Evolutionary conservation across 30 jellyfish, hydroid and myxozoan species (phyloP), one percentile per base, ranked within the genome.

Genomic region (Turritopsis rubra): DNA sequence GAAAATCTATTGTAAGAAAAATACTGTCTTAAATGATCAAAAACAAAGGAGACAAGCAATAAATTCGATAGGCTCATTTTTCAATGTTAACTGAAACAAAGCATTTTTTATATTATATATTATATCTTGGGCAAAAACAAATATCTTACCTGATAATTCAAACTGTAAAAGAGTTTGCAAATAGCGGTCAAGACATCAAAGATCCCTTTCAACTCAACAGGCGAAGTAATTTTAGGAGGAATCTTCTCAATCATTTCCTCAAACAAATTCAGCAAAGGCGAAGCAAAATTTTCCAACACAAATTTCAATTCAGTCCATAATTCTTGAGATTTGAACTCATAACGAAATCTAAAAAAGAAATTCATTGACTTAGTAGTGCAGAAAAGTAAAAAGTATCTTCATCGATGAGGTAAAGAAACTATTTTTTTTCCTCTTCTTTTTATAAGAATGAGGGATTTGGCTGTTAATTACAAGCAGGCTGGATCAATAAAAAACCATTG

Each of bases 241-340:
- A 85, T 86, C 29, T 76, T 83, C 17, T 65, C 87, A 74, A 86
- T 86, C 81, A 86, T 73, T 71, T 82, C 98, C 90, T 92, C 98
- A 76, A 88, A 92, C 25, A 92, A 85, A 18, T 81, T 83, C 3
- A 95, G 81, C 53, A 92, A 74, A 17, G 98, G 98, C 28, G 94
- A 85, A 28, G 98, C 98, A 81, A 92, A 88, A 29, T 66, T 84
- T 80, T 92, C 98, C 31, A 92, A 75, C 4, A 92, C 96, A 25
- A 84, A 75, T 87, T 92, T 92, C 65, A 92, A 75, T 77, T 92
- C 98, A 26, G 86, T 76, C 98, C 98, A 92, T 19, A 92, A 88
- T n/a, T 81, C 96, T 82, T 92, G 96, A 19, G 98, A 92, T 68
- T 92, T 92, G 90, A 92, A 92, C 53, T 93, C 96, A 76, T 92